Percentiles rank a stretch among this genome's conserved stretches.
Evolutionary conservation across 2,113 vertebrate genomes (phyloP).

Genomic region (Leuciscus idus): DNA sequence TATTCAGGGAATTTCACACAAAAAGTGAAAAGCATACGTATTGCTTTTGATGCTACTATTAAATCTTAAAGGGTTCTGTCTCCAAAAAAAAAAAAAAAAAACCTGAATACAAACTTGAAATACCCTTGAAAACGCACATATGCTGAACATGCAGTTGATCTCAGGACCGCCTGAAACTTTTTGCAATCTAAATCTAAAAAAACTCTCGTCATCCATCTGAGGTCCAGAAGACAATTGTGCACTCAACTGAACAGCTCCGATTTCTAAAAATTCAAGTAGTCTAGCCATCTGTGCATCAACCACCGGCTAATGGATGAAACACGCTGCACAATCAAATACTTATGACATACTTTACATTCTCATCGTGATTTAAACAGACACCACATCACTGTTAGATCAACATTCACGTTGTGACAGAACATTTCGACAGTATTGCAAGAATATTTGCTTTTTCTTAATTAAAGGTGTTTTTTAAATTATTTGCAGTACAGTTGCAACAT

Average conservation of each 20-base stretch:
- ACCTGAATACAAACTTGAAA: background rate
- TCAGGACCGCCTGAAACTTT: constrained; percentile 16
- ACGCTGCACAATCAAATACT: constrained; percentile 24
- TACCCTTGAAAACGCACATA: constrained; percentile 7
- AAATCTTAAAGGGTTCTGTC: constrained; percentile 15
- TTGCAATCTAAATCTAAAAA: background rate
- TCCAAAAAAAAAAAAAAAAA: constrained; percentile 21
- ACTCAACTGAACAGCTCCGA: background rate
- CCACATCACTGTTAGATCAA: constrained; percentile 44
- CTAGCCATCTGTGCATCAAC: background rate
- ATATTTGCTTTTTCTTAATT: background rate
- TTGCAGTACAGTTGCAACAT: constrained; percentile 28
- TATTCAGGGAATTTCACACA: constrained; percentile 25
- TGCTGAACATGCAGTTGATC: background rate
- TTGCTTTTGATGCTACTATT: constrained; percentile 33
- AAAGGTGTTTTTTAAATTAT: background rate
- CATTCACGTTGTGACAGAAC: constrained; percentile 47
- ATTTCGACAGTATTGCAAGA: constrained; percentile 42
- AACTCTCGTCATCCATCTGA: background rate
- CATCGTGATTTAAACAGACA: constrained; percentile 42
- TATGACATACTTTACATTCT: constrained; percentile 43
- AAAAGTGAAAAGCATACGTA: constrained; percentile 17
- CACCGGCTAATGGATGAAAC: background rate
- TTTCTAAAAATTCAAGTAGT: constrained; percentile 16
- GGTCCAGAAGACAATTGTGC: background rate